Evolutionary conservation across 2,888 invertebrate species (phyloP), one percentile per base, ranked within the genome.

Genomic region (Holacanthella duospinosa): DNA sequence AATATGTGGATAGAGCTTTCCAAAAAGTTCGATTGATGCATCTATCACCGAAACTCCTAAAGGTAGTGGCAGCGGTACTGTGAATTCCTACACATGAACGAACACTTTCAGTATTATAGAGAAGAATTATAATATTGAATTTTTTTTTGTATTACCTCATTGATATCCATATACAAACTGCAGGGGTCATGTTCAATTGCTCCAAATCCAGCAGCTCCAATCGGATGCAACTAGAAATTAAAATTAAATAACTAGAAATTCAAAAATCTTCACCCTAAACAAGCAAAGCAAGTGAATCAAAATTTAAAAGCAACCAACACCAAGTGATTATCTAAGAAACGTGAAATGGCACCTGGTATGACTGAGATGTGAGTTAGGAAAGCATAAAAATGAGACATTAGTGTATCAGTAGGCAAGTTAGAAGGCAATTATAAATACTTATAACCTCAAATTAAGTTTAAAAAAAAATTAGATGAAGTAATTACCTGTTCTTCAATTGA

Each of bases 121-220:
- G 6, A 58, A 58, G 4, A 53, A 53, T n/a, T 9, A 24, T n/a
- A 21, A 21, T 24, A 21, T 53, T 53, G n/a, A 53, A 53, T n/a
- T 53, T 53, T 55, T 6, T 9, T 25, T 19, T 53, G 2, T 36
- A 28, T 78, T 78, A 84, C 84, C 65, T 76, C 78, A 62, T 81
- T 77, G 55, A 85, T 77, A 59, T 85, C 84, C 56, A 88, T 84
- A 80, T 92, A 96, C 63, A 99, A 80, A 74, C 89, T 90, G 76
- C 94, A 92, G 1, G 92, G 85, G 80, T 99, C 97, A 77, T 99
- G 96, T 78, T 99, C 97, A 71, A 99, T 78, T 9, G 97, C 94
- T 53, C 95, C 93, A 1, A 95, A 94, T 2, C 95, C 95, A 60
- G 93, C 89, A 4, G 94, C 93, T 77, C 93, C 93, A 75, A 93